Evolutionary conservation across 2,797 vertebrate genomes (phyloP).

Genomic region (Heterohyrax brucei): DNA sequence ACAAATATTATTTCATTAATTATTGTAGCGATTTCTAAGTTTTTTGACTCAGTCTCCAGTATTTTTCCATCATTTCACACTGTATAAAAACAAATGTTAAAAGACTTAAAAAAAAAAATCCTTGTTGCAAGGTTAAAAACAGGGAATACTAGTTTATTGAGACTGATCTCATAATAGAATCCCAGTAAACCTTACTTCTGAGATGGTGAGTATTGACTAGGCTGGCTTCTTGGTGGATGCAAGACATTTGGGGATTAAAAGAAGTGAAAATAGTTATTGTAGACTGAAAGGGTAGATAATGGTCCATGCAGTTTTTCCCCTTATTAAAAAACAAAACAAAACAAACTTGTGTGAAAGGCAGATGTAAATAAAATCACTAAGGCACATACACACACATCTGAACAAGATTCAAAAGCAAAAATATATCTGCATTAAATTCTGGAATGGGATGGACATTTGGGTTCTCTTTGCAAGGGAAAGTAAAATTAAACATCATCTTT

Average conservation of each 20-base stretch:
- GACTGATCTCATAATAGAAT: not conserved
- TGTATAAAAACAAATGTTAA: constrained; percentile 8
- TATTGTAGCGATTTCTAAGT: not conserved
- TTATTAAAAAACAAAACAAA: not conserved
- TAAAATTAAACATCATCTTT: not conserved
- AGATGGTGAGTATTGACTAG: not conserved
- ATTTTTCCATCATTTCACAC: not conserved
- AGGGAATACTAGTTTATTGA: not conserved
- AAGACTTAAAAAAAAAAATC: constrained; percentile 30
- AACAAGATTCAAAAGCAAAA: constrained; percentile 11
- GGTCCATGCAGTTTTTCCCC: not conserved
- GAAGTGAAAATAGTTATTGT: not conserved
- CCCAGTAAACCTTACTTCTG: not conserved
- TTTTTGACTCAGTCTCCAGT: constrained; percentile 12
- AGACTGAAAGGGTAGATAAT: not conserved
- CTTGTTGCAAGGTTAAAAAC: not conserved
- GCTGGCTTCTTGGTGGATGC: not conserved
- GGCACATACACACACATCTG: not conserved
- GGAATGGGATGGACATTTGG: not conserved
- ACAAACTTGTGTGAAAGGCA: not conserved
- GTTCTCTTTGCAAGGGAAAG: not conserved
- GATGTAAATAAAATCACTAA: not conserved
- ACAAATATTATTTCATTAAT: constrained; percentile 24
- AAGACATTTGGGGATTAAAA: not conserved
- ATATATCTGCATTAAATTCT: not conserved